Percentiles rank a stretch among this genome's conserved stretches.
These are phyloP conservation scores for Temnothorax rugatulus DNA, from an alignment of 2,888 invertebrate genomes.

Conservation along the genomic window DNA sequence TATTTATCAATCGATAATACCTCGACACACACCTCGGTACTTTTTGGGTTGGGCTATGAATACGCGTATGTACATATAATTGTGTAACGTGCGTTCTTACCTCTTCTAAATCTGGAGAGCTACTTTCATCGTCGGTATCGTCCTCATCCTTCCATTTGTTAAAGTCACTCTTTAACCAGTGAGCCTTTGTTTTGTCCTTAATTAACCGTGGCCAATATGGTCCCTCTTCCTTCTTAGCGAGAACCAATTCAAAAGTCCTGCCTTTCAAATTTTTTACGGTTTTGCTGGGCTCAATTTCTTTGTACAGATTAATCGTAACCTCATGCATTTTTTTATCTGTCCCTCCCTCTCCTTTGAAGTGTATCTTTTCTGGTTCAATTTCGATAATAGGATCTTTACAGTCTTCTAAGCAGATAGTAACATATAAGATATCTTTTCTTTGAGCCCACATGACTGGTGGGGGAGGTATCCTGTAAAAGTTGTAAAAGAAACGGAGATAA, in stretches of 20 bases:
- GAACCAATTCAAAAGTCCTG: constrained; percentile 92
- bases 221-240: constrained; percentile 90
- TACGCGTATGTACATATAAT: too few species aligned
- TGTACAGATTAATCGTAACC: constrained; percentile 94
- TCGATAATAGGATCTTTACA: constrained; percentile 94
- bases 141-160: constrained; percentile 99
- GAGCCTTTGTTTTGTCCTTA: constrained; percentile 95
- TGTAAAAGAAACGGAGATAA: not conserved
- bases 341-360: constrained; percentile 95
- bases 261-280: constrained; percentile 91
- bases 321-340: constrained; percentile 95
- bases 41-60: too few species aligned
- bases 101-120: constrained; percentile 88
- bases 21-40: too few species aligned
- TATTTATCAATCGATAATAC: too few species aligned
- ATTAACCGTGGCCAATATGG: constrained; percentile 96
- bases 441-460: constrained; percentile 98
- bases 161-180: constrained; percentile 99
- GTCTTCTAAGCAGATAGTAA: constrained; percentile 97
- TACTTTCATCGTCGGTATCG: constrained; percentile 91
- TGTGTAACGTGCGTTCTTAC: constrained; percentile 72
- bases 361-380: constrained; percentile 89
- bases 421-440: constrained; percentile 92
- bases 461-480: constrained; percentile 88
- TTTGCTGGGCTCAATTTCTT: constrained; percentile 94